A percentile compares a stretch with the other conserved stretches of the same genome.
These are phyloP conservation scores for Heliconius ismenius DNA, from an alignment of 2,888 invertebrate genomes.

Conservation along the genomic window DNA sequence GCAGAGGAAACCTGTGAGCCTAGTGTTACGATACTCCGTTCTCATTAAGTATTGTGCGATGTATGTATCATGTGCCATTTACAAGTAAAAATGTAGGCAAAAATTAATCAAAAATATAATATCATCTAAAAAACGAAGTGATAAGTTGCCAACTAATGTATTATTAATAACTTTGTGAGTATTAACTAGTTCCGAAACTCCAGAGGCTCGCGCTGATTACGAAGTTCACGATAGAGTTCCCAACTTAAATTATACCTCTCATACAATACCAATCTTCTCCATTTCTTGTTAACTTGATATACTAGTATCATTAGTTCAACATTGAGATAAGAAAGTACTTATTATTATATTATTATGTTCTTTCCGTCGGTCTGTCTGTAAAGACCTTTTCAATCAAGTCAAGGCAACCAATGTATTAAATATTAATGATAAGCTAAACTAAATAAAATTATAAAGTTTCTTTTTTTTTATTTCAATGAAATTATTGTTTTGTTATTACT, in stretches of 20 bases:
- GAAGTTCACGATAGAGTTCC: constrained; percentile 36
- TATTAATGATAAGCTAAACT: background rate
- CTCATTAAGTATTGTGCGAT: too few species aligned
- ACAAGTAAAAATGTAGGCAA: background rate
- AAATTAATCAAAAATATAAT: background rate
- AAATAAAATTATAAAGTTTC: too few species aligned
- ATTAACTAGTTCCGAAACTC: constrained; percentile 35
- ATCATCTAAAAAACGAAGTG: background rate
- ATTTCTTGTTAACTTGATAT: constrained; percentile 12
- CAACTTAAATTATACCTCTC: constrained; percentile 37
- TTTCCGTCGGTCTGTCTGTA: background rate
- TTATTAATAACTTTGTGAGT: constrained; percentile 30
- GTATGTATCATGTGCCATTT: too few species aligned
- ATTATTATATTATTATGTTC: background rate
- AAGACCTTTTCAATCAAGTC: background rate
- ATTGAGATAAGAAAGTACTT: background rate
- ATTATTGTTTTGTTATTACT: too few species aligned
- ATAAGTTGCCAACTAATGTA: constrained; percentile 20
- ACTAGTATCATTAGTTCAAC: background rate
- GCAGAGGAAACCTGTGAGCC: too few species aligned
- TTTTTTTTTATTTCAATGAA: too few species aligned
- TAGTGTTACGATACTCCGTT: too few species aligned
- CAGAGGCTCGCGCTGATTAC: constrained; percentile 37
- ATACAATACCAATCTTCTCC: constrained; percentile 24
- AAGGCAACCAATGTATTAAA: background rate